These are phyloP conservation scores for Riptortus pedestris DNA, from an alignment of 1,140 invertebrate species.

Conservation along the genomic window DNA sequence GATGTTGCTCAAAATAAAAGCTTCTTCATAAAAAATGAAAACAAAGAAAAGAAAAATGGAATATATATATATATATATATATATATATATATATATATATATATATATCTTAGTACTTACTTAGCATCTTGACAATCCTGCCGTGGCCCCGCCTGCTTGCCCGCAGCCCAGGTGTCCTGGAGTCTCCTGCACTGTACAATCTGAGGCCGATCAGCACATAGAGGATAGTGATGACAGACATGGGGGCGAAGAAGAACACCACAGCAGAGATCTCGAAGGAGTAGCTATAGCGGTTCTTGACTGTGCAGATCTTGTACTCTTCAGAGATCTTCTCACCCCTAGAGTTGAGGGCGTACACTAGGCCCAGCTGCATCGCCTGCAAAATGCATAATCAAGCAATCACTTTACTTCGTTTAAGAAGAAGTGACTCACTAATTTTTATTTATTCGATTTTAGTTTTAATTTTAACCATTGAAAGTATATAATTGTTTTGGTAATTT, in stretches of 20 bases:
- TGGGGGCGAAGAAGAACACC: constrained; percentile 73
- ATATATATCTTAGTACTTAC: constrained; percentile 25
- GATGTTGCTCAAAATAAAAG: too few relatives aligned
- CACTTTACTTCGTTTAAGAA: background rate
- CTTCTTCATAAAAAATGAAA: too few relatives aligned
- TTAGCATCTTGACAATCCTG: constrained; percentile 31
- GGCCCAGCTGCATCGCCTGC: constrained; percentile 61
- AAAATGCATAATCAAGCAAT: too few relatives aligned
- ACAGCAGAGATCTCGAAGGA: constrained; percentile 74
- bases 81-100: too few relatives aligned
- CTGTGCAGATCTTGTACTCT: constrained; percentile 38
- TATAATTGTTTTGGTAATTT: too few relatives aligned
- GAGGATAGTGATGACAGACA: constrained; percentile 73
- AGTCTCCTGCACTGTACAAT: constrained; percentile 7
- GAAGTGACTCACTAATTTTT: too few relatives aligned
- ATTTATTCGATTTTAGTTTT: too few relatives aligned
- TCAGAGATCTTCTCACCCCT: constrained; percentile 38
- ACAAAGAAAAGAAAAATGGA: too few relatives aligned
- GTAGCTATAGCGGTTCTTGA: constrained; percentile 41
- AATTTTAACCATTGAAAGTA: too few relatives aligned
- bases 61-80: too few relatives aligned
- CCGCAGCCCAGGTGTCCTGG: background rate
- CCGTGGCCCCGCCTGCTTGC: constrained; percentile 22
- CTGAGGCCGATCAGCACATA: constrained; percentile 73
- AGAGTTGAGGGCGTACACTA: constrained; percentile 41